Evolutionary conservation across 1,140 invertebrate species (phyloP).

Genomic region (Drosophila neocordata): DNA sequence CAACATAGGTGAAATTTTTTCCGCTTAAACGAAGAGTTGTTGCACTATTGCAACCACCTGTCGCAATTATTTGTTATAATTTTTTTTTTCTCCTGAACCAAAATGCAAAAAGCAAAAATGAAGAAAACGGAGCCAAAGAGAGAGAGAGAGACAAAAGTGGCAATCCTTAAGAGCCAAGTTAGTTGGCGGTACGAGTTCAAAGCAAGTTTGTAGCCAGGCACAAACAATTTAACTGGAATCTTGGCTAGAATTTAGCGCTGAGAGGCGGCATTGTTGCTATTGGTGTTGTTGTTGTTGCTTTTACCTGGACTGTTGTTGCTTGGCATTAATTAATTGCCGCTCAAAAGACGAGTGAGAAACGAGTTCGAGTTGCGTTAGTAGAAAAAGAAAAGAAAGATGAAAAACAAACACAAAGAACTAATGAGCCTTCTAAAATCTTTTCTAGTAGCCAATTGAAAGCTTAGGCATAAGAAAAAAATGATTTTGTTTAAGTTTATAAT

Average conservation of each 20-base stretch:
- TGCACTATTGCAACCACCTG: constrained; percentile 51
- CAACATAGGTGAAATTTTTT: constrained; percentile 53
- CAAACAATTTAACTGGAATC: constrained; percentile 79
- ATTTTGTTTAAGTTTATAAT: constrained; percentile 31
- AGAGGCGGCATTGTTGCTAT: constrained; percentile 72
- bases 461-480: constrained; percentile 69
- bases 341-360: constrained; percentile 68
- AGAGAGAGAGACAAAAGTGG: constrained; percentile 28
- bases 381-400: constrained; percentile 3
- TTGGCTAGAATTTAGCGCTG: constrained; percentile 78
- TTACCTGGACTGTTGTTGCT: constrained; percentile 35
- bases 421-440: constrained; percentile 66
- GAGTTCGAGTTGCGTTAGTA: constrained; percentile 46
- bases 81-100: constrained; percentile 68
- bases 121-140: constrained; percentile 28
- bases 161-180: constrained; percentile 8
- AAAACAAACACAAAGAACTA: constrained; percentile 45
- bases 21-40: constrained; percentile 27
- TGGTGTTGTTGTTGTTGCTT: constrained; percentile 27
- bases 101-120: constrained; percentile 19
- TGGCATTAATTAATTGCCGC: constrained; percentile 75
- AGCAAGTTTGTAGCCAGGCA: constrained; percentile 43
- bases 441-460: constrained; percentile 34
- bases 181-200: constrained; percentile 71
- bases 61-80: constrained; percentile 75